Evolutionary conservation across 1,140 invertebrate species (phyloP).

Genomic region (Antheraea pernyi): DNA sequence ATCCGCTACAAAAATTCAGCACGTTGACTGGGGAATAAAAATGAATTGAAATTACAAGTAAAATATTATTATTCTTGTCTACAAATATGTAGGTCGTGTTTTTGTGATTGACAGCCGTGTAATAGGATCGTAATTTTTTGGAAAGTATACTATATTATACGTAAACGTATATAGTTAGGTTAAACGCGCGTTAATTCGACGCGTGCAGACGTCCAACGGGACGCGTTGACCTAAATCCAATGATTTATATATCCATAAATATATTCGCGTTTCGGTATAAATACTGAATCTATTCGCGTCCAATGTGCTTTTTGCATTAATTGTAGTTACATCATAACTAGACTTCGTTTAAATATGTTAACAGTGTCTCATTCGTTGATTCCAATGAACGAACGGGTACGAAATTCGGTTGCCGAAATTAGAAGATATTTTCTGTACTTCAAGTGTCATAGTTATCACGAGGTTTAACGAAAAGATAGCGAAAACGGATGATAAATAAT

Average conservation of each 20-base stretch:
- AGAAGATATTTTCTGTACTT: no score
- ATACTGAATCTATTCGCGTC: conserved; percentile 10
- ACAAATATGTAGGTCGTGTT: neutral
- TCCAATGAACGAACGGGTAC: no score
- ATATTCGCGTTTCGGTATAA: conserved; percentile 12
- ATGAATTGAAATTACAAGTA: neutral
- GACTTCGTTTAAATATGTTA: no score
- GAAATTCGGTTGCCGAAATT: no score
- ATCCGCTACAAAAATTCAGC: no score
- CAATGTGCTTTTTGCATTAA: neutral
- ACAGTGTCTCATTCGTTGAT: no score
- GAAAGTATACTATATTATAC: conserved; percentile 5
- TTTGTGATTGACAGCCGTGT: conserved; percentile 2
- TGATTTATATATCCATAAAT: conserved; percentile 50
- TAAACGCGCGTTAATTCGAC: conserved; percentile 1
- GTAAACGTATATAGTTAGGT: neutral
- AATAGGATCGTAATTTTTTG: conserved; percentile 23
- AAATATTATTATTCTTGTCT: neutral
- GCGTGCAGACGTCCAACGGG: conserved; percentile 17
- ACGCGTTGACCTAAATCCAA: conserved; percentile 43
- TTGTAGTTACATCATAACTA: neutral
- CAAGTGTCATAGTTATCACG: no score
- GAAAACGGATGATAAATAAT: no score
- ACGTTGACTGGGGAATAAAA: no score
- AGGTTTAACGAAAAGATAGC: no score